Conservation (phyloP, 2,113 vertebrate genomes). For the Zingel zingel region DNA sequence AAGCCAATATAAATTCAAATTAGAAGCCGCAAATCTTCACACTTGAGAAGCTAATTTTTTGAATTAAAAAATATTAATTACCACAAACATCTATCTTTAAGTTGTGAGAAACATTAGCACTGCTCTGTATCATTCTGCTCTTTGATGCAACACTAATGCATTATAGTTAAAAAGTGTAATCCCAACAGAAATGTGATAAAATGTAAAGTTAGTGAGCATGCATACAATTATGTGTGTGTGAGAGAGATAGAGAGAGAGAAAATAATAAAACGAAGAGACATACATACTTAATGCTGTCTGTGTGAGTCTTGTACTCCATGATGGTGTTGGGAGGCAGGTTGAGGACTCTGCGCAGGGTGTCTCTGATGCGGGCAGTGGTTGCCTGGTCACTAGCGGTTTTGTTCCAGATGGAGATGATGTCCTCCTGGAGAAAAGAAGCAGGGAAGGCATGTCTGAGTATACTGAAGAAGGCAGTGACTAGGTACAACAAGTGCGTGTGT, state of each 20-base stretch:
- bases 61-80: background rate
- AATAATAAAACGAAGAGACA: slow-evolving; percentile 68
- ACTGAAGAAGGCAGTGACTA: background rate
- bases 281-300: slow-evolving; percentile 89
- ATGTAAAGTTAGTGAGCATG: slow-evolving; percentile 22
- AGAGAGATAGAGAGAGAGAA: slow-evolving; percentile 27
- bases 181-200: background rate
- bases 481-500: background rate
- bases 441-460: slow-evolving; percentile 51
- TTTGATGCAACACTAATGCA: background rate
- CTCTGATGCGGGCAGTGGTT: slow-evolving; percentile 87
- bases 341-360: slow-evolving; percentile 87
- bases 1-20: background rate
- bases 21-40: background rate
- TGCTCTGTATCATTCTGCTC: background rate
- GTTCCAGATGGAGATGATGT: slow-evolving; percentile 91
- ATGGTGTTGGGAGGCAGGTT: slow-evolving; percentile 89
- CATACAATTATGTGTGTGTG: background rate
- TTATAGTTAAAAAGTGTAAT: background rate
- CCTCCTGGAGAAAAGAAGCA: slow-evolving; percentile 79
- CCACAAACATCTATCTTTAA: background rate
- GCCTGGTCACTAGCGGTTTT: slow-evolving; percentile 88
- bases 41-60: background rate
- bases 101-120: background rate
- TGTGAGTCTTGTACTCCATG: slow-evolving; percentile 90